Conservation (phyloP, 2,113 vertebrate species). For the Embiotoca jacksoni region DNA sequence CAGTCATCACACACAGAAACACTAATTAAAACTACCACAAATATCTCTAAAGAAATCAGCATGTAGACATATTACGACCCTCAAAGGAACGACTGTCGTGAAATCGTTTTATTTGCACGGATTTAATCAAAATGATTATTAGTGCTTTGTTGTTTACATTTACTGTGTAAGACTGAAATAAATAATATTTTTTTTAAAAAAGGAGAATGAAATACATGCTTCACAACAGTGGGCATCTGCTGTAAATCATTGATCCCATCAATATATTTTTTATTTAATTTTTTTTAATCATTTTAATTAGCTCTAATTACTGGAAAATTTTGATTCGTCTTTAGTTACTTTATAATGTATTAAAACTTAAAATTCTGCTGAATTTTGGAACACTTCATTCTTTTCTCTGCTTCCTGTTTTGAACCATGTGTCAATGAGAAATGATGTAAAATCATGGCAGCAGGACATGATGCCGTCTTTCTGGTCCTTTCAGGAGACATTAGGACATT, state of each 20-base stretch:
- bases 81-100: not conserved
- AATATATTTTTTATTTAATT: too few species aligned
- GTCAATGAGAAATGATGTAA: not conserved
- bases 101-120: too few species aligned
- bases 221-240: not conserved
- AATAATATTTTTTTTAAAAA: not conserved
- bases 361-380: too few species aligned
- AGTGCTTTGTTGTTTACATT: not conserved
- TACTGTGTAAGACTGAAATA: not conserved
- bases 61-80: not conserved
- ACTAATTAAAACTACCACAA: not conserved
- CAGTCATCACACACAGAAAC: not conserved
- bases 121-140: not conserved
- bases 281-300: too few species aligned
- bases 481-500: conserved; percentile 11
- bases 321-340: too few species aligned
- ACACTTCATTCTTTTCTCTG: not conserved
- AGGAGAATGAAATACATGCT: not conserved
- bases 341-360: too few species aligned
- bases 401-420: not conserved
- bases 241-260: too few species aligned
- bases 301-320: too few species aligned
- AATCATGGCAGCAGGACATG: not conserved
- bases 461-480: not conserved
- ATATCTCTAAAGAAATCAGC: not conserved